A percentile compares a stretch with the other conserved stretches of the same genome.
Conservation (phyloP, 2,797 vertebrate species). For the Myripristis murdjan region DNA sequence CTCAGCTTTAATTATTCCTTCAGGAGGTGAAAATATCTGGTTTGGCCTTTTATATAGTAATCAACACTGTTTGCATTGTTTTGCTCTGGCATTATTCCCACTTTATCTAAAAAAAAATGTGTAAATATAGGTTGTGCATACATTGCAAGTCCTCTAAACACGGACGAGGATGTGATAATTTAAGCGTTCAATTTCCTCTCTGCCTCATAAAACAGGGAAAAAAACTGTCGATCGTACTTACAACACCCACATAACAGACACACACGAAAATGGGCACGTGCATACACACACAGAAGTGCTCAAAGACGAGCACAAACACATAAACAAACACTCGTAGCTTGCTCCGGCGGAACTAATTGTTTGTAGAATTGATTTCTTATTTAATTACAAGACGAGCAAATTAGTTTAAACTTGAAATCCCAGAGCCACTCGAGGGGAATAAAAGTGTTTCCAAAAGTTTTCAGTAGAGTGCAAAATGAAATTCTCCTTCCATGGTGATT, state of each 20-base stretch:
- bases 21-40: background rate
- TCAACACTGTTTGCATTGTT: too few species aligned
- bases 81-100: background rate
- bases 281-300: conserved; percentile 6
- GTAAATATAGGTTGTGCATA: background rate
- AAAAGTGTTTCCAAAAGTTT: conserved; percentile 69
- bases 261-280: conserved; percentile 11
- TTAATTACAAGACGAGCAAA: conserved; percentile 77
- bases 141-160: background rate
- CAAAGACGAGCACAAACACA: conserved; percentile 34
- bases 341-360: conserved; percentile 68
- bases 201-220: conserved; percentile 10
- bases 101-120: background rate
- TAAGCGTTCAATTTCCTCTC: background rate
- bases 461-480: conserved; percentile 52
- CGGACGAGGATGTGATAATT: background rate
- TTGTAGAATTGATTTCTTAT: conserved; percentile 80
- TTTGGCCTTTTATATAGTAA: background rate
- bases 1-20: background rate
- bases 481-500: conserved; percentile 54
- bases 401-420: conserved; percentile 71
- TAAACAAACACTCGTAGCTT: conserved; percentile 28
- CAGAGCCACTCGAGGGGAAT: conserved; percentile 66
- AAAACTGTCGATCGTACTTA: conserved; percentile 29
- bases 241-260: conserved; percentile 46